These are phyloP conservation scores for Sphenodon punctatus DNA, from an alignment of 2,797 vertebrate species.

Conservation along the genomic window DNA sequence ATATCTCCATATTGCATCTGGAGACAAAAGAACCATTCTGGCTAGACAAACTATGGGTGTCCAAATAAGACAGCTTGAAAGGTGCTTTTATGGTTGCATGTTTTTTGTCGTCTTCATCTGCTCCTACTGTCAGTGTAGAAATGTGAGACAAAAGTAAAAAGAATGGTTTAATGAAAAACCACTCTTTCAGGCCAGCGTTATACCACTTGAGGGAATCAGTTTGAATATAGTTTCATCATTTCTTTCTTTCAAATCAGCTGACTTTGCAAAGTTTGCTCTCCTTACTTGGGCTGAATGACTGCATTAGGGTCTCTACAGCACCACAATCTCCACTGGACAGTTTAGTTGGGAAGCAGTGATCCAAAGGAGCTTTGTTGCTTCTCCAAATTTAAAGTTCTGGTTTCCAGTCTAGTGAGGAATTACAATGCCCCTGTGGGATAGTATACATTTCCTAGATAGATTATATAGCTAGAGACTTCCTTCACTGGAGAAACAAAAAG, in stretches of 20 bases:
- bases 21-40: not conserved
- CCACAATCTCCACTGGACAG: fast-evolving
- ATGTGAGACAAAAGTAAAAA: not conserved
- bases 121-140: not conserved
- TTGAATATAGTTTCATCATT: not conserved
- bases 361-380: fast-evolving
- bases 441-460: not conserved
- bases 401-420: not conserved
- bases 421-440: not conserved
- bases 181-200: not conserved
- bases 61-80: not conserved
- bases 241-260: not conserved
- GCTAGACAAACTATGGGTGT: not conserved
- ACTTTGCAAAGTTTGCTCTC: not conserved
- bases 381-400: not conserved
- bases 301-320: not conserved
- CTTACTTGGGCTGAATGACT: not conserved
- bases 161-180: not conserved
- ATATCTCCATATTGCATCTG: not conserved
- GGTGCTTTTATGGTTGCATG: not conserved
- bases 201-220: not conserved
- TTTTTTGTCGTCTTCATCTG: fast-evolving
- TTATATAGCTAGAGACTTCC: not conserved
- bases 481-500: too few species aligned
- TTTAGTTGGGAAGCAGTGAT: not conserved